Conservation (phyloP, 2,113 vertebrate species). For the Mesitornis unicolor region DNA sequence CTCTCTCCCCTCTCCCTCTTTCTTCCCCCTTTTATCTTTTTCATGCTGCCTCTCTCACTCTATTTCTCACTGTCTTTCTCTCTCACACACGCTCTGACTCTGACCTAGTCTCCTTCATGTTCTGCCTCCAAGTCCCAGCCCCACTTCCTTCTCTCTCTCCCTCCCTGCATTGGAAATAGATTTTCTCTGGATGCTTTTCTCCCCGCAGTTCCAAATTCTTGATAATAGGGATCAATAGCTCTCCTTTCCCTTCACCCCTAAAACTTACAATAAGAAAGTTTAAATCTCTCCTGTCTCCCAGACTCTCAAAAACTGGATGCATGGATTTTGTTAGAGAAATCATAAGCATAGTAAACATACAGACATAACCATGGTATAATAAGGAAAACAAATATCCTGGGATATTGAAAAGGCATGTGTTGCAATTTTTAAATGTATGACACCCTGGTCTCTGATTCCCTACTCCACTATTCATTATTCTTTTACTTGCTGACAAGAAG, state of each 20-base stretch:
- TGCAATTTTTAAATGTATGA: not conserved
- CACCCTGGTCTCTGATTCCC: constrained; percentile 33
- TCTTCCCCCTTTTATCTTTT: not conserved
- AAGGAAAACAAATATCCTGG: not conserved
- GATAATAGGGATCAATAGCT: not conserved
- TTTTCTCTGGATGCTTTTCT: not conserved
- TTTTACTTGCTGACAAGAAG: constrained; percentile 19
- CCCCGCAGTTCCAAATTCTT: not conserved
- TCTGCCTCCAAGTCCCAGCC: not conserved
- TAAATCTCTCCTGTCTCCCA: not conserved
- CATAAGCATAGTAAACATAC: not conserved
- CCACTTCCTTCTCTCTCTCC: not conserved
- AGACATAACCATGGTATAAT: not conserved
- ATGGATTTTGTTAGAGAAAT: not conserved
- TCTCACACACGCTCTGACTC: not conserved
- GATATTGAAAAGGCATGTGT: not conserved
- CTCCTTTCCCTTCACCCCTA: not conserved
- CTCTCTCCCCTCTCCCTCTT: not conserved
- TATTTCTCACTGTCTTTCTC: not conserved
- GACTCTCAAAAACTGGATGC: not conserved
- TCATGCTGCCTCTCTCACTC: not conserved
- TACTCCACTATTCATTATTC: constrained; percentile 11
- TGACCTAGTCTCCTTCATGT: not conserved
- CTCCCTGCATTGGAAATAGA: not conserved
- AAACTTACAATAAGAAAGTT: not conserved